Base-by-base conservation (phyloP, 2,888 invertebrate species). In the Pedicia rivosa region DNA sequence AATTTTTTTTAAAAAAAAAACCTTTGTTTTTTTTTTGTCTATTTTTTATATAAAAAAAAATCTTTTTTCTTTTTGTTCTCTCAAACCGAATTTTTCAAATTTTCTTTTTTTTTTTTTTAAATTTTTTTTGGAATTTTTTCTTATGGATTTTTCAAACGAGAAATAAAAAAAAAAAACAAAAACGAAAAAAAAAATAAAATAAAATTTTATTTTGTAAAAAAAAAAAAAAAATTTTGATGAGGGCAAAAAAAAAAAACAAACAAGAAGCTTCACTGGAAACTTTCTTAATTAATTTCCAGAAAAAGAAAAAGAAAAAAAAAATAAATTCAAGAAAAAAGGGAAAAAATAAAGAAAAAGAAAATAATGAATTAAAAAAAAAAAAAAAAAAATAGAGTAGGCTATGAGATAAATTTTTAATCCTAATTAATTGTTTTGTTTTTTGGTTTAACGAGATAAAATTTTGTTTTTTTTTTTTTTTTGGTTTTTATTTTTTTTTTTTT, bases 31-130 rank as follows among this genome's bases (percentile, higher is more conserved):
- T 30, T 32, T 12, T 25, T 37, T 16, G 9, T 3, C 7, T 28
- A 17, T 28, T 29, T 24, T 17, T 25, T 38, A 20, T 32, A 15
- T 33, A 24, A 20, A 33, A 33, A 33, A 32, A 30, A 20, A 33
- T 22, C 15, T 8, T 22, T 33, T 33, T 22, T 22, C 33, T 10
- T 31, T 33, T 20, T 20, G 8, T 24, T 33, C 22, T 24, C 15
- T 20, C 13, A 22, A 33, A 32, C 13, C 9, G 14, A 32, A 24
- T 24, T 24, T 8, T 24, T 24, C 8, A 5, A 5, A 6, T 20
- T 5, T 7, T 5, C 8, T 10, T 24, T 24, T n/a, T n/a, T n/a
- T n/a, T n/a, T n/a, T n/a, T n/a, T n/a, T n/a, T n/a, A n/a, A n/a
- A n/a, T n/a, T n/a, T n/a, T n/a, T n/a, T n/a, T n/a, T n/a, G n/a